These are phyloP conservation scores for Ommatoiulus sabulosus DNA, from an alignment of 2,888 invertebrate genomes.

Conservation along the genomic window DNA sequence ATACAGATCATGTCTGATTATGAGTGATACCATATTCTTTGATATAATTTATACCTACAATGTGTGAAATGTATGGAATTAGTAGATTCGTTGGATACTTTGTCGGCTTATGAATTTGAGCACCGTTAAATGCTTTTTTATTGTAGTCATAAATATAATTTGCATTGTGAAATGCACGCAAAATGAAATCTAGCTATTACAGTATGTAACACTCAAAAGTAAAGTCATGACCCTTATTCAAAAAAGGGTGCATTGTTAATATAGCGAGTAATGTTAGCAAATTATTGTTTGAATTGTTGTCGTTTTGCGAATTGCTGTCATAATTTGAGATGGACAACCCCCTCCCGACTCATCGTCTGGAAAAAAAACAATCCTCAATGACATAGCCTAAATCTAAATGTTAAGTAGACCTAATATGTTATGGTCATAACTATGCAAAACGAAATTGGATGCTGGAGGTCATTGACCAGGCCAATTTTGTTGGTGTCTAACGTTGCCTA, in stretches of 20 bases:
- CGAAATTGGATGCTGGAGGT: neutral
- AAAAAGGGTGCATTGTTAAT: neutral
- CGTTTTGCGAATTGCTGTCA: neutral
- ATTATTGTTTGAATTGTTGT: neutral
- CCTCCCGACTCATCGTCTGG: neutral
- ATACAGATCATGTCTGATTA: too few relatives aligned
- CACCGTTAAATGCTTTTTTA: too few relatives aligned
- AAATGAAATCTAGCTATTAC: neutral
- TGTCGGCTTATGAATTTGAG: too few relatives aligned
- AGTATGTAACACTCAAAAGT: neutral
- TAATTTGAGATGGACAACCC: neutral
- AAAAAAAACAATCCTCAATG: neutral
- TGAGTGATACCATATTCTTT: too few relatives aligned
- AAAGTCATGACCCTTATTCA: neutral
- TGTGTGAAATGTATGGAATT: too few relatives aligned
- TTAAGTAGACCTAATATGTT: constrained; percentile 27
- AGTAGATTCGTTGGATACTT: too few relatives aligned
- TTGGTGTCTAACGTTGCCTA: neutral
- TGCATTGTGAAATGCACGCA: neutral
- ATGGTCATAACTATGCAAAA: constrained; percentile 21
- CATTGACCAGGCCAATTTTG: neutral
- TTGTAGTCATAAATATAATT: too few relatives aligned
- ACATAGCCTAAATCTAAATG: constrained; percentile 36
- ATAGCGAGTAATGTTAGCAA: neutral
- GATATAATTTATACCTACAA: too few relatives aligned